phyloP scores from a whole-genome alignment of 1,140 invertebrate species.

The Ooceraea biroi region DNA sequence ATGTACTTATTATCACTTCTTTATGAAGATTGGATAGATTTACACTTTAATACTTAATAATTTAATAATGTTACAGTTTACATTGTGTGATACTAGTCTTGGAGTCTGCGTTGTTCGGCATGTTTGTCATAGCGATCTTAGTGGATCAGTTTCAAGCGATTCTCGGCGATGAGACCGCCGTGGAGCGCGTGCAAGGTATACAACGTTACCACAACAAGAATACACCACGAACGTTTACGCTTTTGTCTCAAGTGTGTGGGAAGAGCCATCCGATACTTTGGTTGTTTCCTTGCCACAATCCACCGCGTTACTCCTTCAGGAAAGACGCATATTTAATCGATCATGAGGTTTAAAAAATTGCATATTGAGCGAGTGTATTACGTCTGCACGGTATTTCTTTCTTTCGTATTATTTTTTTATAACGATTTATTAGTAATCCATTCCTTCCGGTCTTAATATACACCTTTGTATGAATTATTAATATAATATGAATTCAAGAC shows the following conservation, averaged over 20 bases:
- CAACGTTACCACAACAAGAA: constrained; percentile 88
- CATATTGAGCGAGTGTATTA: not conserved
- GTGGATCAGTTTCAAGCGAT: constrained; percentile 96
- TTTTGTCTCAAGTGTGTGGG: constrained; percentile 94
- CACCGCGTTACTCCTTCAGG: constrained; percentile 86
- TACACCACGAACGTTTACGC: constrained; percentile 88
- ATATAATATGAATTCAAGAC: constrained; percentile 41
- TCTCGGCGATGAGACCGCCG: constrained; percentile 92
- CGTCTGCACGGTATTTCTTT: constrained; percentile 44
- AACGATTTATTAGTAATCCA: constrained; percentile 27
- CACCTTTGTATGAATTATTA: constrained; percentile 8
- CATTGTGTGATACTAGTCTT: constrained; percentile 94
- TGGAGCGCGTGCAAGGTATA: constrained; percentile 92
- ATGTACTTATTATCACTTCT: constrained; percentile 81
- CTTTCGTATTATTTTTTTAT: constrained; percentile 41
- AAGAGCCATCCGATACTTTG: constrained; percentile 90
- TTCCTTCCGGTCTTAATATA: constrained; percentile 41
- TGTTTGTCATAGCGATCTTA: constrained; percentile 96
- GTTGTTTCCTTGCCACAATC: constrained; percentile 88
- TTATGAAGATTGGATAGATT: constrained; percentile 24
- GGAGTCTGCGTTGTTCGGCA: constrained; percentile 94
- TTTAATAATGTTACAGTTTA: constrained; percentile 89
- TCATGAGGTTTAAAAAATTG: constrained; percentile 87
- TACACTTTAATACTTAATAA: too few relatives aligned
- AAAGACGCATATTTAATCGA: constrained; percentile 88